phyloP scores from a whole-genome alignment of 2,797 vertebrate genomes.

The Diplodus puntazzo region DNA sequence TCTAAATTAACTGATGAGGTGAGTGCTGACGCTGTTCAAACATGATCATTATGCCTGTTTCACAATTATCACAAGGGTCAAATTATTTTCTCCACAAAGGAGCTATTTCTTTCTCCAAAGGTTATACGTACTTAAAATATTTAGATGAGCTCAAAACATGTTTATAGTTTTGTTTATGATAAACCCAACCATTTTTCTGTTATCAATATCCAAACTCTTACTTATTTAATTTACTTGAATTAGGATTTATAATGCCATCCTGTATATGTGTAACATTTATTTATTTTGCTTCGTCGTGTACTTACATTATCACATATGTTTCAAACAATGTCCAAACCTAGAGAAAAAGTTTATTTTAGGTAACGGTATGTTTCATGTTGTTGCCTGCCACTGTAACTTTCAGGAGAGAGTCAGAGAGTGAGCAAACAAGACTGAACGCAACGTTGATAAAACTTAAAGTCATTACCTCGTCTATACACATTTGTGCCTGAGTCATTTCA shows the following conservation, averaged over 20 bases:
- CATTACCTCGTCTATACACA: too few species aligned
- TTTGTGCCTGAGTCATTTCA: too few species aligned
- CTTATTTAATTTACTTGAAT: background rate
- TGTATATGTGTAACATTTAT: too few species aligned
- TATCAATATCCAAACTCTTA: background rate
- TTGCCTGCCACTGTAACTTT: too few species aligned
- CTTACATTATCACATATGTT: too few species aligned
- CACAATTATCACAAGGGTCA: background rate
- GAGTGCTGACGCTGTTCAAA: slow-evolving; percentile 42
- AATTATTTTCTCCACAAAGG: background rate
- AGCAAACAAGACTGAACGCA: too few species aligned
- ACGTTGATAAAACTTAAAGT: too few species aligned
- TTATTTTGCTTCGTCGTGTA: too few species aligned
- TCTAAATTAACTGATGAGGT: slow-evolving; percentile 78
- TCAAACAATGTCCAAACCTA: too few species aligned
- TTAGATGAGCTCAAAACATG: background rate
- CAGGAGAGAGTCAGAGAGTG: too few species aligned
- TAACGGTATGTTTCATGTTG: too few species aligned
- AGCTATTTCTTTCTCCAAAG: background rate
- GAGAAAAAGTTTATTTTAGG: too few species aligned
- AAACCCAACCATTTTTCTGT: background rate
- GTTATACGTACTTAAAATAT: background rate
- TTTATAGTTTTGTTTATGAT: background rate
- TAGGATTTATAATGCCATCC: background rate
- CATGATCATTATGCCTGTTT: background rate